Evolutionary conservation across 2,888 invertebrate species (phyloP), one percentile per base, ranked within the genome.

Genomic region (Drosophila barbarae): DNA sequence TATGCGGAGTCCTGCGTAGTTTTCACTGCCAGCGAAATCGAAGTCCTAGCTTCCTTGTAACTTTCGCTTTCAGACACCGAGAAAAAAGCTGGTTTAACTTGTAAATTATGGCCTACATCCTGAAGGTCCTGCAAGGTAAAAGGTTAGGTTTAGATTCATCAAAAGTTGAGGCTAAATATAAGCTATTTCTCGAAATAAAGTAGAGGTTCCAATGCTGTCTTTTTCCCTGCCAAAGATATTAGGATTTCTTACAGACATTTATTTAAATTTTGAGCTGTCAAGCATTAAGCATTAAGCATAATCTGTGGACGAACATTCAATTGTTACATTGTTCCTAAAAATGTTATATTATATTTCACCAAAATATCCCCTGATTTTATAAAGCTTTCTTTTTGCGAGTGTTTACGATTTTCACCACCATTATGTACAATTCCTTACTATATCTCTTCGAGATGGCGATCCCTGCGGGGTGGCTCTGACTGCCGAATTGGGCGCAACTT

Each of bases 31-130:
- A 54, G 53, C 69, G 68, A 71, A 75, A 73, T 73, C 74, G 69
- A 74, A 70, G 71, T 74, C 60, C 78, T 74, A 73, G 75, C 80
- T 74, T 83, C 76, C 72, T 73, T 30, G 12, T 76, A 73, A 85
- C 81, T 85, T 84, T 78, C 84, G 81, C 78, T 84, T 85, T 82
- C 69, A 67, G 61, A 32, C 46, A 13, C 18, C 18, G 18, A 32
- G 30, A 46, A 32, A 46, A 30, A 13, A 30, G 13, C 13, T 46
- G 2, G 13, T 0, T 30, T 46, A 7, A 39, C 7, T 21, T 13
- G 0, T 21, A 21, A 7, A 18, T 12, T 6, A 7, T 2, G 8
- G 5, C 5, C 1, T 13, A 44, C 0, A 15, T 10, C n/a, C n/a
- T 28, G 1, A 0, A 42, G 4, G 23, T 41, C 23, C 41, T 41